Percentiles rank a stretch among this genome's conserved stretches.
Evolutionary conservation across 2,113 vertebrate species (phyloP).

Genomic region (Elephas maximus): DNA sequence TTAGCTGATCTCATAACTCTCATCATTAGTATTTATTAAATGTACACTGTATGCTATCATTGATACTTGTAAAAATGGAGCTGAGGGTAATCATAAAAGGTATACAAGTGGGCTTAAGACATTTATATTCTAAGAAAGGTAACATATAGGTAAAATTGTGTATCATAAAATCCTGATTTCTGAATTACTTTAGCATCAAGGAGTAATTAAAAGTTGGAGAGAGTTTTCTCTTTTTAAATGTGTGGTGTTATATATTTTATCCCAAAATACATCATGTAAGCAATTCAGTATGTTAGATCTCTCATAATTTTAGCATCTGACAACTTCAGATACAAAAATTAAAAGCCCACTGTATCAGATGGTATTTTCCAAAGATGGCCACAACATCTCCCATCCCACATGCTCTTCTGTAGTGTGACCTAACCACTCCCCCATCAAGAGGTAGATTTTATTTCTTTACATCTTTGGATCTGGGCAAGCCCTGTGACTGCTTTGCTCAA

Average conservation of each 20-base stretch:
- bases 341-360: background rate
- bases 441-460: background rate
- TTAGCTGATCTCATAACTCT: background rate
- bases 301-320: background rate
- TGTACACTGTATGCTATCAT: background rate
- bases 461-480: background rate
- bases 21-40: background rate
- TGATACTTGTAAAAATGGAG: background rate
- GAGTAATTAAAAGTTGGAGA: conserved; percentile 3
- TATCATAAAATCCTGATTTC: background rate
- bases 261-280: conserved; percentile 14
- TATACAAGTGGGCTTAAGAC: background rate
- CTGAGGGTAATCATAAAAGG: background rate
- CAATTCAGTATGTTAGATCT: background rate
- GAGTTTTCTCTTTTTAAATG: background rate
- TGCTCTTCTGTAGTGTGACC: background rate
- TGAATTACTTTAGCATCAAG: background rate
- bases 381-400: background rate
- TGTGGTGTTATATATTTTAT: background rate
- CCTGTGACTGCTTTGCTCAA: background rate
- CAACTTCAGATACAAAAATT: background rate
- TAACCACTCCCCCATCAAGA: background rate
- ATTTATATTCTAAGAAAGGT: background rate
- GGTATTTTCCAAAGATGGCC: background rate
- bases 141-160: background rate